These are phyloP conservation scores for Grammomys dolichurus DNA, from an alignment of 2,113 vertebrate species.

Conservation along the genomic window DNA sequence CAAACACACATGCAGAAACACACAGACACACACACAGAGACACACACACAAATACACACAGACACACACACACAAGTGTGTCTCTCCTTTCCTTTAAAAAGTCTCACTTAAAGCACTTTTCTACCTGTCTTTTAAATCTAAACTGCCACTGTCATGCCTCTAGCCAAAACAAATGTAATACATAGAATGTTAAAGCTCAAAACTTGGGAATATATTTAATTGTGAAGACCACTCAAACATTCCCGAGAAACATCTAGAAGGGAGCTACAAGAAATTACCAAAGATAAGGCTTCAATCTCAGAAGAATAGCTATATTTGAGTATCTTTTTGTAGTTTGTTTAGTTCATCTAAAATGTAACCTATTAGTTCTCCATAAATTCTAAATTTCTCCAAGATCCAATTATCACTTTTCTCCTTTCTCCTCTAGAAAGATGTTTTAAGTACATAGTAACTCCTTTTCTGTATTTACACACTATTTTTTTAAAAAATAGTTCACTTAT, in stretches of 20 bases:
- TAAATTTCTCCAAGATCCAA: constrained; percentile 9
- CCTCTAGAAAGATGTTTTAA: neutral
- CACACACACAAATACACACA: too few relatives aligned
- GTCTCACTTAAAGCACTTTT: neutral
- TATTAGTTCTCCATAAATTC: neutral
- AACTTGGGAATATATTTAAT: neutral
- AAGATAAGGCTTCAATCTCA: too few relatives aligned
- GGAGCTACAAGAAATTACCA: neutral
- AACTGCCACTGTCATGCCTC: neutral
- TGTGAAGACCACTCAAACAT: neutral
- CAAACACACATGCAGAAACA: too few relatives aligned
- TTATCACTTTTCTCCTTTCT: neutral
- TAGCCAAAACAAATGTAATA: neutral
- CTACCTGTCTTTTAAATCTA: neutral
- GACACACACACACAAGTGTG: too few relatives aligned
- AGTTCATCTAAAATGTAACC: neutral
- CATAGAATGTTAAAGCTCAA: neutral
- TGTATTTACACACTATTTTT: neutral
- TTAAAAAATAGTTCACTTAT: neutral
- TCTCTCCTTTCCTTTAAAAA: neutral
- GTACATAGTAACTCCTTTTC: neutral
- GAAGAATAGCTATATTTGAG: neutral
- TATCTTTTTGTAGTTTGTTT: neutral
- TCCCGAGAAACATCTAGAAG: neutral
- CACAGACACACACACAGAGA: too few relatives aligned